Evolutionary conservation across 1,140 invertebrate species (phyloP), one percentile per base, ranked within the genome.

Genomic region (Anastrepha obliqua): DNA sequence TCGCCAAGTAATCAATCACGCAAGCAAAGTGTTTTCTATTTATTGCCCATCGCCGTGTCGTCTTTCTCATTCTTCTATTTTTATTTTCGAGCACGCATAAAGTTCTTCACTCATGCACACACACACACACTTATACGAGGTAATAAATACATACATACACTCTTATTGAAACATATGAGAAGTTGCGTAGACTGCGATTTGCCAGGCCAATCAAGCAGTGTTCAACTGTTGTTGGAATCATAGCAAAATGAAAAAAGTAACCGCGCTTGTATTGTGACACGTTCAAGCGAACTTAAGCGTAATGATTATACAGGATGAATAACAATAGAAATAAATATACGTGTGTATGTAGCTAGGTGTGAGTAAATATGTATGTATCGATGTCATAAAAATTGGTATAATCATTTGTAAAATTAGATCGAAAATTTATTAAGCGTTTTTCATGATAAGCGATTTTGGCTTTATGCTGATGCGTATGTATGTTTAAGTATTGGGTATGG

Each of bases 1-100:
- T 81, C 74, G 44, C 7, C 51, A 81, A 81, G 74, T 81, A 81
- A 81, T 81, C 74, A 81, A 81, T 81, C 74, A 29, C 47, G 0
- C 20, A 17, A 58, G 74, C n/a, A 81, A 81, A 81, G 74, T 81
- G 74, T 81, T 81, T 81, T 55, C 47, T 81, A 81, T 81, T 81
- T 81, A 81, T 81, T 81, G 55, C 74, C n/a, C n/a, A 13, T 17
- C 60, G n/a, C 47, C n/a, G 17, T 81, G n/a, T 55, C 15, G n/a
- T 29, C 17, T 17, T 47, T 81, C 55, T 17, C 44, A 8, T 7
- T 44, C 9, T 81, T 81, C 47, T 29, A 29, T 29, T 81, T 55
- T 55, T 55, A 81, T 29, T n/a, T 55, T n/a, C n/a, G 42, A 81
- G 55, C 47, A 81, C 55, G 9, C 55, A 81, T 55, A 81, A 55